Base-by-base conservation (phyloP, 64 coral and sea anemone genomes). In the Cladopsammia gracilis region DNA sequence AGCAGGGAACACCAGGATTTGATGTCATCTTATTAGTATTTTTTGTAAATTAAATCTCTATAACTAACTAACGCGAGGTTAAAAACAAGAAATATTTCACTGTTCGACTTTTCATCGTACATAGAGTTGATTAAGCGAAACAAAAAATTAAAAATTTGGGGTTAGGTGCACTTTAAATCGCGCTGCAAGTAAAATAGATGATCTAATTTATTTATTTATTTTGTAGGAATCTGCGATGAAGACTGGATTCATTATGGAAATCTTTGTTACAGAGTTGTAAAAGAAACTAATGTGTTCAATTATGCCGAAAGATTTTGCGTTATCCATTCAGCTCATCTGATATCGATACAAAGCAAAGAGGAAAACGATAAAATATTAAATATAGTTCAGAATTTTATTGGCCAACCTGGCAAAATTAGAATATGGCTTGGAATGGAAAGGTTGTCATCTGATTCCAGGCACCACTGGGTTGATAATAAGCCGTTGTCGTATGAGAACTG, bases 381-480 rank as follows among this genome's bases (percentile, higher is more conserved):
- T 52, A 67, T 93, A 42, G 43, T 85, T 24, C 59, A 75, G 25
- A 75, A 59, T 15, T 86, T 75, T 59, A 49, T 76, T 49, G 70
- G 45, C 42, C 60, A 68, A 56, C 91, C 91, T 53, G 58, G 73
- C 16, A 87, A 67, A 61, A 77, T 25, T 43, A 64, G 64, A 25
- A 68, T 93, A 26, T 93, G 91, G 91, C 57, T 93, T 75, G 91
- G 91, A 22, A 93, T 93, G 91, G 80, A 86, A 72, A 88, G 68
- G 58, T 51, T 72, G 19, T 59, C 68, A 16, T 76, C 86, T 3
- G 72, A 76, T 62, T 88, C 86, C 10, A 91, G 85, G 7, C 68
- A 94, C 20, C 92, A 98, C 2, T 98, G 96, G 96, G 90, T 75
- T 47, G 96, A 98, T 58, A 83, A 56, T 8, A 91, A 74, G 69